Percentiles rank a stretch among this genome's conserved stretches.
Evolutionary conservation across 2,888 invertebrate species (phyloP).

Genomic region (Drosophila antonietae): DNA sequence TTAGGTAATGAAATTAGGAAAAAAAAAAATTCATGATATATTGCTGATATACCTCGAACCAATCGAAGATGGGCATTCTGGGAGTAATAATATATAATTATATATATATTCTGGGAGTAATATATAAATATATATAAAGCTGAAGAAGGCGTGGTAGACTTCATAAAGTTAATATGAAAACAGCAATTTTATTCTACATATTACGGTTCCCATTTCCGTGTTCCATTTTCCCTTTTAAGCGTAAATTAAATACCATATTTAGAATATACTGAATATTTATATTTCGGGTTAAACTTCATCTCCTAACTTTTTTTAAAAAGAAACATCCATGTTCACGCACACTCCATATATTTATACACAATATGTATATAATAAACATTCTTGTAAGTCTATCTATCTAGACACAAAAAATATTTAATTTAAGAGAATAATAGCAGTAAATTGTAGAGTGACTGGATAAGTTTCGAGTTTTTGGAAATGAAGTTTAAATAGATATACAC

Average conservation of each 20-base stretch:
- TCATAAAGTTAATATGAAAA: too few species aligned
- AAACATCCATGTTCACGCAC: slow-evolving; percentile 12
- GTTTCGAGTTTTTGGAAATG: background rate
- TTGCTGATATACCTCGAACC: background rate
- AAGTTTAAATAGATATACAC: slow-evolving; percentile 16
- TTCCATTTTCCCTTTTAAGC: too few species aligned
- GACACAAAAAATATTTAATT: slow-evolving; percentile 5
- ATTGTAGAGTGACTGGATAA: slow-evolving; percentile 11
- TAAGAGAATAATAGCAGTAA: slow-evolving; percentile 6
- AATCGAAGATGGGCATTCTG: background rate
- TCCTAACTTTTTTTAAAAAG: too few species aligned
- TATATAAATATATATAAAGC: too few species aligned
- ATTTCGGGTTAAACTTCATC: too few species aligned
- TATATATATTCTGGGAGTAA: too few species aligned
- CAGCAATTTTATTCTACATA: too few species aligned
- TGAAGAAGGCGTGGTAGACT: too few species aligned
- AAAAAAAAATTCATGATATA: background rate
- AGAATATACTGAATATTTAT: too few species aligned
- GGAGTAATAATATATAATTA: too few species aligned
- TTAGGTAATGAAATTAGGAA: background rate
- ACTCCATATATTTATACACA: slow-evolving; percentile 21
- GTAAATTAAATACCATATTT: too few species aligned
- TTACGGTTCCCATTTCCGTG: too few species aligned
- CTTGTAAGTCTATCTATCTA: slow-evolving; percentile 6
- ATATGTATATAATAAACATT: slow-evolving; percentile 19